Conservation (phyloP, 2,113 vertebrate species). For the Sphaerodactylus townsendi region DNA sequence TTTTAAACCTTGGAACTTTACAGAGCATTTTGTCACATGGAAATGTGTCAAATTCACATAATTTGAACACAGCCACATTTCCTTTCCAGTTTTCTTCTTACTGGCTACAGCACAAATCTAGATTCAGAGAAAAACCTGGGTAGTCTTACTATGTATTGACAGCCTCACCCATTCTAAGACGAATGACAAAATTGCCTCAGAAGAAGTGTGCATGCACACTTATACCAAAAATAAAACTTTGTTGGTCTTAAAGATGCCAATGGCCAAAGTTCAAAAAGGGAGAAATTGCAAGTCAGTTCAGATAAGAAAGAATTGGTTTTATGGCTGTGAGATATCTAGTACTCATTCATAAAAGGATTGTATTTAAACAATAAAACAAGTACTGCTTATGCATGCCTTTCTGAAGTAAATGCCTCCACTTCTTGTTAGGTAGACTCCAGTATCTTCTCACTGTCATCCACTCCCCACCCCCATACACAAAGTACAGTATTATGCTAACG, state of each 20-base stretch:
- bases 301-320: neutral
- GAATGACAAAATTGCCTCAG: neutral
- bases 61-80: neutral
- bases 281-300: neutral
- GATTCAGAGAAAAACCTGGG: neutral
- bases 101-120: neutral
- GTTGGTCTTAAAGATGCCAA: too few relatives aligned
- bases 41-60: neutral
- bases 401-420: neutral
- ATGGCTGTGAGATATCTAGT: neutral
- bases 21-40: neutral
- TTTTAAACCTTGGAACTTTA: neutral
- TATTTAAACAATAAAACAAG: too few relatives aligned
- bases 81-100: neutral
- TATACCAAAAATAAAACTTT: too few relatives aligned
- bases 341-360: too few relatives aligned
- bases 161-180: neutral
- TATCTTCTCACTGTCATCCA: too few relatives aligned
- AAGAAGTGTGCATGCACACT: too few relatives aligned
- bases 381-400: too few relatives aligned
- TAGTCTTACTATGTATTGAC: neutral
- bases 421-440: neutral
- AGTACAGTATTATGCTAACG: neutral
- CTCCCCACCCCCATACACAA: neutral
- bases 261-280: too few relatives aligned